phyloP scores from a whole-genome alignment of 2,888 invertebrate species.

The Ptychoptera albimana region DNA sequence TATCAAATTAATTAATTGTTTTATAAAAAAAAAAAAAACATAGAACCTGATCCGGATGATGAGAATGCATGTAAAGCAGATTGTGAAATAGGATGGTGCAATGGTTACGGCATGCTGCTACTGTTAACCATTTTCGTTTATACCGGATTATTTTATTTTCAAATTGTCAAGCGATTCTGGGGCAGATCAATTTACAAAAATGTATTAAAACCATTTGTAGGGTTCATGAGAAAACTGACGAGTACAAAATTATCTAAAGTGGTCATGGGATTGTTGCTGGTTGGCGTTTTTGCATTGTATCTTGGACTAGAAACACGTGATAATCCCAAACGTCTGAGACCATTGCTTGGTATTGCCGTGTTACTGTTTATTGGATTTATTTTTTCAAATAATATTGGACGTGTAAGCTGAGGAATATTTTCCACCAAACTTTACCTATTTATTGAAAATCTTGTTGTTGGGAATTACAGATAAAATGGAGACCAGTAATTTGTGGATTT shows the following conservation, averaged over 20 bases:
- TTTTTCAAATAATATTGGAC: not conserved
- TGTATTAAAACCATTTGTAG: slow-evolving; percentile 25
- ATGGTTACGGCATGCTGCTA: slow-evolving; percentile 57
- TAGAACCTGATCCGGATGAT: too few species aligned
- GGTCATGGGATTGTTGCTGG: not conserved
- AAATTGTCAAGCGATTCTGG: slow-evolving; percentile 40
- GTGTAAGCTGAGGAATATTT: slow-evolving; percentile 8
- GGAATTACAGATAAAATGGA: slow-evolving; percentile 49
- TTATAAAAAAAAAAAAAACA: too few species aligned
- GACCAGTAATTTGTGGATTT: slow-evolving; percentile 63
- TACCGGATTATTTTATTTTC: slow-evolving; percentile 44
- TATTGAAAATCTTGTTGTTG: too few species aligned
- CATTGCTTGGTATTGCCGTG: not conserved
- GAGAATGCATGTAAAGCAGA: not conserved
- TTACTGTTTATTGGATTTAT: not conserved
- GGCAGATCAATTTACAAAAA: slow-evolving; percentile 28
- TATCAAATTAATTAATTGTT: too few species aligned
- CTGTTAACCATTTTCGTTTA: slow-evolving; percentile 44
- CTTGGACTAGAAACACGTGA: too few species aligned
- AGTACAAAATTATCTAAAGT: slow-evolving; percentile 24
- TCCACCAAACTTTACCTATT: slow-evolving; percentile 4
- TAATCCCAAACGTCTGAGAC: not conserved
- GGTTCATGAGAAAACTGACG: slow-evolving; percentile 31
- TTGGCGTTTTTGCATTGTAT: not conserved
- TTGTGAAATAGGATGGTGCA: slow-evolving; percentile 33